Percentiles rank a stretch among this genome's conserved stretches.
phyloP scores from a whole-genome alignment of 2,888 invertebrate species.

The Eupsilia transversa region DNA sequence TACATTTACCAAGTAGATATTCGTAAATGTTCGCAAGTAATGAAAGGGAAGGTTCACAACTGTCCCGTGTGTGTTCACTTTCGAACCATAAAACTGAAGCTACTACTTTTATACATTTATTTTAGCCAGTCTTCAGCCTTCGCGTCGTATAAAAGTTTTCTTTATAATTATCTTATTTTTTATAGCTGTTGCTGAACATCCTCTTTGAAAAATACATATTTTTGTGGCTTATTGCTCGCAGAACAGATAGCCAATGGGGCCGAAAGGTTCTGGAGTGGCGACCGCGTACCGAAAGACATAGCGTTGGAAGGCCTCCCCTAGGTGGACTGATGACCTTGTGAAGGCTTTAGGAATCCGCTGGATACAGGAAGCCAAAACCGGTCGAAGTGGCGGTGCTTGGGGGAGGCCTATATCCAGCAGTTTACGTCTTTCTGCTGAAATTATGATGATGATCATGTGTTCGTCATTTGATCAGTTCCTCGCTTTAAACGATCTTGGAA shows the following conservation, averaged over 20 bases:
- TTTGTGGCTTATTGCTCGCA: background rate
- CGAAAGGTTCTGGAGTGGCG: too few relatives aligned
- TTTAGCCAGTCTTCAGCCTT: background rate
- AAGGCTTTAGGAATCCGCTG: too few relatives aligned
- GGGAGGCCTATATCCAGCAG: too few relatives aligned
- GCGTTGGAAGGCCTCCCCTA: too few relatives aligned
- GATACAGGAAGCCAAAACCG: too few relatives aligned
- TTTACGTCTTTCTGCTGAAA: too few relatives aligned
- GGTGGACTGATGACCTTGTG: too few relatives aligned
- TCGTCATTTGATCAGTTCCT: background rate
- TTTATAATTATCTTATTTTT: background rate
- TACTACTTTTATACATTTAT: background rate
- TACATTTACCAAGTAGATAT: background rate
- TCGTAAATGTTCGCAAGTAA: background rate
- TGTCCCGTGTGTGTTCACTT: too few relatives aligned
- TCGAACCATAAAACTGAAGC: background rate
- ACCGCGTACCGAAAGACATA: too few relatives aligned
- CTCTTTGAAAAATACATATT: background rate
- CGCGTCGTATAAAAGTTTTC: background rate
- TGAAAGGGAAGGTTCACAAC: background rate
- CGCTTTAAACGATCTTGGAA: background rate
- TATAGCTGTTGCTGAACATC: background rate
- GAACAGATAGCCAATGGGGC: too few relatives aligned
- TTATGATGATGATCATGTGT: background rate
- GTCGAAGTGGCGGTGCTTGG: too few relatives aligned